These are phyloP conservation scores for Vanacampus margaritifer DNA, from an alignment of 2,113 vertebrate species.

Conservation along the genomic window DNA sequence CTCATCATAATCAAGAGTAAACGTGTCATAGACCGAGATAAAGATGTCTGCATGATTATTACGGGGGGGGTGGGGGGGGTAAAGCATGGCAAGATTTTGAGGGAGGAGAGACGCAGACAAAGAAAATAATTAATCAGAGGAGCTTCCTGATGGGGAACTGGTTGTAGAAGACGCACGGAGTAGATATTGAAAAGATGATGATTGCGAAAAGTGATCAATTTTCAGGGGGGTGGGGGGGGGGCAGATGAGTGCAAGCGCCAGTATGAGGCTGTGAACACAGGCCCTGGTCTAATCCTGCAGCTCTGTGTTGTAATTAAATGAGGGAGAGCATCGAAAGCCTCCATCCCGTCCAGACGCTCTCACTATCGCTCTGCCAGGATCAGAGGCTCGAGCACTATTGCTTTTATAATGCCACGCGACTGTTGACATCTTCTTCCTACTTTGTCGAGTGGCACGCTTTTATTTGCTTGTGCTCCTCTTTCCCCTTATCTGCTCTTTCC, in stretches of 20 bases:
- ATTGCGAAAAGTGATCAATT: constrained; percentile 57
- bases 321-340: constrained; percentile 63
- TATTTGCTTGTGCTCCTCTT: constrained; percentile 36
- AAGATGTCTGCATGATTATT: no score
- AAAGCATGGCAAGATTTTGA: no score
- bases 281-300: constrained; percentile 73
- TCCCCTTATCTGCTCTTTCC: constrained; percentile 21
- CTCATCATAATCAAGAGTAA: constrained; percentile 73
- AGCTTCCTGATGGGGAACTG: constrained; percentile 57
- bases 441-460: constrained; percentile 45
- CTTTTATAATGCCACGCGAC: constrained; percentile 78
- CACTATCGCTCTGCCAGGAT: constrained; percentile 75
- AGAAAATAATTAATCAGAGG: constrained; percentile 63
- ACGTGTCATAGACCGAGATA: constrained; percentile 70
- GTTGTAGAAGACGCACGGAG: constrained; percentile 52
- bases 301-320: constrained; percentile 74
- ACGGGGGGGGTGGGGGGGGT: no score
- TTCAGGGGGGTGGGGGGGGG: constrained; percentile 38
- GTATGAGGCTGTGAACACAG: constrained; percentile 74
- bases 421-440: constrained; percentile 71
- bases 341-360: constrained; percentile 75
- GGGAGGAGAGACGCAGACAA: constrained; percentile 53
- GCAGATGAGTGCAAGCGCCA: constrained; percentile 52
- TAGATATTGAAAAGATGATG: constrained; percentile 64
- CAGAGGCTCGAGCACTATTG: constrained; percentile 77